Percentiles rank a stretch among this genome's conserved stretches.
phyloP scores from a whole-genome alignment of 2,113 vertebrate genomes.

The Xyrauchen texanus region DNA sequence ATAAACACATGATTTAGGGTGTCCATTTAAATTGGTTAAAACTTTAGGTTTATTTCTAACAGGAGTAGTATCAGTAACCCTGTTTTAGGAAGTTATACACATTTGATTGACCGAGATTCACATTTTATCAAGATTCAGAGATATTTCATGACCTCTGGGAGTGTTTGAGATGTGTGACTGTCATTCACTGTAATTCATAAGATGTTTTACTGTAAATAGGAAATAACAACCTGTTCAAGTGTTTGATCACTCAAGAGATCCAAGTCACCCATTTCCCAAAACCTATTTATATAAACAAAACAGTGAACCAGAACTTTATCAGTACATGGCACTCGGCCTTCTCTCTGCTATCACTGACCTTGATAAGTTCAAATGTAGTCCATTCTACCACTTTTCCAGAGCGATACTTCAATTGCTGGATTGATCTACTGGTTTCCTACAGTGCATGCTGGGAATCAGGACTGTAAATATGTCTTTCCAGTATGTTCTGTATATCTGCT shows the following conservation, averaged over 20 bases:
- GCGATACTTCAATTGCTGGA: not conserved
- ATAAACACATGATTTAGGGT: too few relatives aligned
- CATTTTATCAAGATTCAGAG: too few relatives aligned
- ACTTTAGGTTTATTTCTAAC: too few relatives aligned
- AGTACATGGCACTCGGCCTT: not conserved
- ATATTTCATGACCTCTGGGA: too few relatives aligned
- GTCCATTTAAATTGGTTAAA: too few relatives aligned
- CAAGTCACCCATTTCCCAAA: not conserved
- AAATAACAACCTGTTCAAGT: too few relatives aligned
- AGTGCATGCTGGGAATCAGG: constrained; percentile 16
- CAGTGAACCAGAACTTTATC: not conserved
- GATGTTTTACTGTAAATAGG: not conserved
- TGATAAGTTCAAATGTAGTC: not conserved
- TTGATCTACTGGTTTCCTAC: not conserved
- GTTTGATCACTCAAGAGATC: not conserved
- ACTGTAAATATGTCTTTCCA: not conserved
- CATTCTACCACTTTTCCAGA: not conserved
- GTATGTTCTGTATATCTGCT: not conserved
- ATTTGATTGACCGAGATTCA: too few relatives aligned
- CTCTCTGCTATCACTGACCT: constrained; percentile 30
- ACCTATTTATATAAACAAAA: not conserved
- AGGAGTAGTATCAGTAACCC: too few relatives aligned
- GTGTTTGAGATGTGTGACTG: not conserved
- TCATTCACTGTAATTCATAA: too few relatives aligned
- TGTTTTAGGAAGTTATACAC: too few relatives aligned